Conservation (phyloP, 2,113 vertebrate genomes). For the Daubentonia madagascariensis region DNA sequence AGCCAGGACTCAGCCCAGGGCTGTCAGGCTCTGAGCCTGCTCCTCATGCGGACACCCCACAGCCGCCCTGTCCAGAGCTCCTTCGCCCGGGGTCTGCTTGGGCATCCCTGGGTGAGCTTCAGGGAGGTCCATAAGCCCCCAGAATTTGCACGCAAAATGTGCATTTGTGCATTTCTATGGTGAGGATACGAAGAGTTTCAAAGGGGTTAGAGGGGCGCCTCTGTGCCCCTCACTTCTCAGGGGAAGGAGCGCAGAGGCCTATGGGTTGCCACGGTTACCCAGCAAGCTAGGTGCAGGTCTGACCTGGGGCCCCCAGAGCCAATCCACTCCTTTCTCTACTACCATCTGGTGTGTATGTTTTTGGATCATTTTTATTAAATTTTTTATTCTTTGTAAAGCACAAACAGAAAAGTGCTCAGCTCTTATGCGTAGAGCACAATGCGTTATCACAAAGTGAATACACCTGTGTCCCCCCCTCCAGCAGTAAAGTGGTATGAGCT, state of each 20-base stretch:
- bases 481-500: fast-evolving
- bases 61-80: fast-evolving
- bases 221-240: background rate
- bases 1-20: too few species aligned
- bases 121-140: background rate
- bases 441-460: fast-evolving
- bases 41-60: fast-evolving
- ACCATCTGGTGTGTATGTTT: fast-evolving
- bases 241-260: background rate
- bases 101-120: too few species aligned
- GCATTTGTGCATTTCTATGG: background rate
- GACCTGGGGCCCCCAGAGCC: background rate
- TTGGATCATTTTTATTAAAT: fast-evolving
- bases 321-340: fast-evolving
- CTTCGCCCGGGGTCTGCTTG: background rate
- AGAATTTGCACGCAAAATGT: fast-evolving
- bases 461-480: background rate
- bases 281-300: fast-evolving
- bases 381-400: background rate
- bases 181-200: background rate
- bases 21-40: background rate
- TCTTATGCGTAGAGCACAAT: fast-evolving
- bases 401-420: background rate
- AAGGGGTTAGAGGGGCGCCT: background rate
- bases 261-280: background rate